phyloP scores from a whole-genome alignment of 2,888 invertebrate species.

The Rotaria magnacalcarata region DNA sequence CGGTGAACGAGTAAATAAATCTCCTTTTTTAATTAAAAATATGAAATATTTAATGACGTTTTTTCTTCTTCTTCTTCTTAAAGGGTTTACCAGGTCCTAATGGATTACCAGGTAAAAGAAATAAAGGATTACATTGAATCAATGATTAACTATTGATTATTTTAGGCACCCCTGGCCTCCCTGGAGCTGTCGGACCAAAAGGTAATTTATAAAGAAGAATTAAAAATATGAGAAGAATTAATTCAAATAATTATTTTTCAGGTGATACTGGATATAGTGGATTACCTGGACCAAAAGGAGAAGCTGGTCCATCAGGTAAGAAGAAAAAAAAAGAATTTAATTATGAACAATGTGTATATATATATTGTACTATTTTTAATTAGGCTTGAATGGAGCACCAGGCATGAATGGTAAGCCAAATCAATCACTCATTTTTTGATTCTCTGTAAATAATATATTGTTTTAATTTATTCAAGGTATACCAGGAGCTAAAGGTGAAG shows the following conservation, averaged over 20 bases:
- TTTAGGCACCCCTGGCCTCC: background rate
- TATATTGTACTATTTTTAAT: background rate
- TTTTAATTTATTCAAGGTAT: background rate
- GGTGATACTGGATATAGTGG: conserved; percentile 48
- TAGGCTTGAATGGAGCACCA: conserved; percentile 17
- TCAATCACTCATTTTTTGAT: background rate
- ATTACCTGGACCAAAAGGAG: conserved; percentile 48
- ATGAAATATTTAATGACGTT: background rate
- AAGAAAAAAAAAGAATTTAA: background rate
- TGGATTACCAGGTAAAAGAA: conserved; percentile 47
- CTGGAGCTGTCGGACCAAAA: background rate
- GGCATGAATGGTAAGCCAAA: background rate
- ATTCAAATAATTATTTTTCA: conserved; percentile 46
- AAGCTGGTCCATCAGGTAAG: conserved; percentile 35
- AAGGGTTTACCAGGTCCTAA: conserved; percentile 26
- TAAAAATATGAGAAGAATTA: background rate
- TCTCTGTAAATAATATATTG: background rate
- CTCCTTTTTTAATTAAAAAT: background rate
- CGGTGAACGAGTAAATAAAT: conserved; percentile 19
- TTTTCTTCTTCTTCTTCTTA: background rate
- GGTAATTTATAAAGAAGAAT: background rate
- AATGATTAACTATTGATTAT: background rate
- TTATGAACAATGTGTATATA: background rate
- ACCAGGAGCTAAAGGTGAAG: conserved; percentile 38
- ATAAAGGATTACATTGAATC: background rate